Conservation (phyloP, 2,888 invertebrate species). For the Rhingia campestris region DNA sequence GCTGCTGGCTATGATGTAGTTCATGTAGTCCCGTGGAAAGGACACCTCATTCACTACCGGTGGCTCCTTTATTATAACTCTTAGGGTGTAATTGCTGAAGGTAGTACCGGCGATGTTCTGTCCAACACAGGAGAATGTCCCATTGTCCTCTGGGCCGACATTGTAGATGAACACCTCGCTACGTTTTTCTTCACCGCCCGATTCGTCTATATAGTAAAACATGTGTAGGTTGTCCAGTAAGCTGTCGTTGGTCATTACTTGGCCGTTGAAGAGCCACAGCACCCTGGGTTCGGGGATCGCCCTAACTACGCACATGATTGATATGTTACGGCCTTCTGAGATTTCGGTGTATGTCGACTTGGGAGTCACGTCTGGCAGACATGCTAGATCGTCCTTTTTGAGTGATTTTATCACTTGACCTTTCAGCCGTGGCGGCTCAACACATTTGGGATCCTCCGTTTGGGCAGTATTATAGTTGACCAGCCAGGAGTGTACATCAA, state of each 20-base stretch:
- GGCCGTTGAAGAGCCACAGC: slow-evolving; percentile 92
- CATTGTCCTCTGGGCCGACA: slow-evolving; percentile 91
- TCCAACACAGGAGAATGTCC: slow-evolving; percentile 92
- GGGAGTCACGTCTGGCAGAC: slow-evolving; percentile 90
- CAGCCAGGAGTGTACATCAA: slow-evolving; percentile 91
- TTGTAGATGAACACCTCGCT: slow-evolving; percentile 91
- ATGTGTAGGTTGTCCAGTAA: slow-evolving; percentile 87
- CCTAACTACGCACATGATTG: slow-evolving; percentile 90
- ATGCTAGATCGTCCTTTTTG: slow-evolving; percentile 89
- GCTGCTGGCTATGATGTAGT: slow-evolving; percentile 87
- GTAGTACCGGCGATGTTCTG: slow-evolving; percentile 92
- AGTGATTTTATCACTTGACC: slow-evolving; percentile 88
- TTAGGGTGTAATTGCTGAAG: slow-evolving; percentile 91
- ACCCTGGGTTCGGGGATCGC: slow-evolving; percentile 92
- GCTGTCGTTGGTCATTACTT: slow-evolving; percentile 90
- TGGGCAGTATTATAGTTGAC: slow-evolving; percentile 90
- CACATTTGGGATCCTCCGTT: slow-evolving; percentile 90
- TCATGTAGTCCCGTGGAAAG: slow-evolving; percentile 88
- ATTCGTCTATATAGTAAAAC: slow-evolving; percentile 88
- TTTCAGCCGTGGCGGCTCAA: slow-evolving; percentile 87
- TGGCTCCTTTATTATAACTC: slow-evolving; percentile 89
- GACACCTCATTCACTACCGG: slow-evolving; percentile 87
- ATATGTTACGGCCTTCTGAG: slow-evolving; percentile 91
- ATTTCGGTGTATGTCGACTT: slow-evolving; percentile 90
- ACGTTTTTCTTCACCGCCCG: slow-evolving; percentile 88